Evolutionary conservation across 2,797 vertebrate species (phyloP).

Genomic region (Notolabrus celidotus): DNA sequence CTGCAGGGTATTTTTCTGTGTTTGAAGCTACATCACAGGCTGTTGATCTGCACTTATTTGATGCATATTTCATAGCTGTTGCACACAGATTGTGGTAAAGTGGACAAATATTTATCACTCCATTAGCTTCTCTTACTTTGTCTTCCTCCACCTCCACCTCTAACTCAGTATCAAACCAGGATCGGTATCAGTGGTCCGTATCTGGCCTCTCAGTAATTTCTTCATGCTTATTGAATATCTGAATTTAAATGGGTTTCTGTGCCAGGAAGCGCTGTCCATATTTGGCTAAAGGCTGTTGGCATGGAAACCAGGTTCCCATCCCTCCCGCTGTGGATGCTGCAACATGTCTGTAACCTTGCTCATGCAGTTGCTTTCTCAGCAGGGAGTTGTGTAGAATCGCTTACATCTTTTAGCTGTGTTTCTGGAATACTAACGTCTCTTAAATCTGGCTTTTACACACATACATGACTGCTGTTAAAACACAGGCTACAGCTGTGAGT

Average conservation of each 20-base stretch:
- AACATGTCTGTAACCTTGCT: constrained; percentile 71
- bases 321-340: constrained; percentile 60
- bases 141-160: constrained; percentile 17
- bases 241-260: constrained; percentile 81
- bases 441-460: constrained; percentile 19
- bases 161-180: constrained; percentile 2
- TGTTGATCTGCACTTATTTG: constrained; percentile 7
- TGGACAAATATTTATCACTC: neutral
- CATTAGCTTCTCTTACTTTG: constrained; percentile 2
- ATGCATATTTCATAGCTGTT: constrained; percentile 11
- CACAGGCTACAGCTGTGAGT: constrained; percentile 34
- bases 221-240: constrained; percentile 76
- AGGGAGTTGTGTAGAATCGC: constrained; percentile 44
- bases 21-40: constrained; percentile 11
- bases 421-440: constrained; percentile 16
- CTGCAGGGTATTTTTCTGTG: constrained; percentile 1
- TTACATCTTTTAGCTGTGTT: constrained; percentile 18
- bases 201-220: constrained; percentile 73
- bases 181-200: constrained; percentile 58
- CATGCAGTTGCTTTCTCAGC: constrained; percentile 30
- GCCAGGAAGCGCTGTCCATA: constrained; percentile 70
- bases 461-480: constrained; percentile 35
- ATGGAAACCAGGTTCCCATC: constrained; percentile 74
- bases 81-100: neutral
- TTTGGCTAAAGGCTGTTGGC: constrained; percentile 83